Evolutionary conservation across 2,797 vertebrate species (phyloP), one percentile per base, ranked within the genome.

Genomic region (Microctenopoma stevenorrisi): DNA sequence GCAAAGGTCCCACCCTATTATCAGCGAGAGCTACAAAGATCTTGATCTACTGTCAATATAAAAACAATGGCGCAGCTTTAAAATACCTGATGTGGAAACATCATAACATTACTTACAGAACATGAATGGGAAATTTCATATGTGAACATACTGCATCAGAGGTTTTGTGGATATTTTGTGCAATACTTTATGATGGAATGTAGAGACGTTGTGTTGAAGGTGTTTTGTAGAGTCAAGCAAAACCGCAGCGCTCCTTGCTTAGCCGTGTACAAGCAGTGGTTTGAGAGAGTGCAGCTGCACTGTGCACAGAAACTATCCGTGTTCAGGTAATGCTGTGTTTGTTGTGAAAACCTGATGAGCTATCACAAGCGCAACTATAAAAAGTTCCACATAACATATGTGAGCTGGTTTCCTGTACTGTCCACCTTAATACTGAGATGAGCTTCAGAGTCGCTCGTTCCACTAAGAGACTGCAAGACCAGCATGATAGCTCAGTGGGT

Each of bases 181-280:
- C 18, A 35, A 25, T 16, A 7, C 61, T 51, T 10, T 55, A 46
- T 1, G 7, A 37, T 4, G n/a, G 28, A 56, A 33, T 35, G 30
- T 14, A 18, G 18, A 18, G 18, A 18, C 18, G 18, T 18, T 18
- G 18, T 18, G 18, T 18, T 18, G 18, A 18, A 18, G 18, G 18
- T 18, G 18, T 18, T 18, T 18, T 18, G 18, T 18, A 18, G 18
- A 18, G 18, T 18, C 18, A 18, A 18, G 18, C 18, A 18, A 18
- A 18, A 18, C 18, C 18, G 18, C 18, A 18, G 18, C 11, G 7
- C 38, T 11, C 22, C 13, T 33, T 28, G 26, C 68, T 63, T 35
- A 57, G 43, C 60, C 56, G n/a, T 63, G 55, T 22, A 44, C 62
- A 53, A 33, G 60, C 43, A 54, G 59, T 16, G 57, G 40, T 52